Conservation (phyloP, 2,888 invertebrate species). For the Apamea sordens region DNA sequence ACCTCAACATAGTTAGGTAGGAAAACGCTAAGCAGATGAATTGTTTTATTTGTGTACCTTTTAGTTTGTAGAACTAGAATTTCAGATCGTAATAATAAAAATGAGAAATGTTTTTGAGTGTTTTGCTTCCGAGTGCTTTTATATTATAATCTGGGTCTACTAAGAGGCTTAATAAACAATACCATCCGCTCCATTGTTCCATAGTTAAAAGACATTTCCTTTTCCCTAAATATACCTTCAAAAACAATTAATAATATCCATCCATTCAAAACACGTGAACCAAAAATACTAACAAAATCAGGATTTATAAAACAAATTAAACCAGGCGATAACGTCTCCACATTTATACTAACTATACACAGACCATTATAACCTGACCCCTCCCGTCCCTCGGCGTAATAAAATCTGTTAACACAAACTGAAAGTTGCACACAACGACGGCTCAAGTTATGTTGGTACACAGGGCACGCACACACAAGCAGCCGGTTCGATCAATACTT, state of each 20-base stretch:
- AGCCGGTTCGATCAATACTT: slow-evolving; percentile 67
- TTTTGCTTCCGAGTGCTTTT: no score
- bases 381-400: slow-evolving; percentile 16
- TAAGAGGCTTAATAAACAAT: background rate
- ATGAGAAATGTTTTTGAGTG: no score
- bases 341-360: slow-evolving; percentile 19
- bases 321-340: slow-evolving; percentile 32
- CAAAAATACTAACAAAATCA: slow-evolving; percentile 22
- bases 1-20: no score
- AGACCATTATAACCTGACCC: slow-evolving; percentile 38
- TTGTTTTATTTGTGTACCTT: background rate
- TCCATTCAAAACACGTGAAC: background rate
- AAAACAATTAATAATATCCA: background rate
- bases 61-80: background rate
- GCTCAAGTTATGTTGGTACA: slow-evolving; percentile 55
- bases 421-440: slow-evolving; percentile 34
- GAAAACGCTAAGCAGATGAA: no score
- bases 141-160: no score
- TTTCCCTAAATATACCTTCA: background rate
- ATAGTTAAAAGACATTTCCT: background rate
- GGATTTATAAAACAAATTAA: slow-evolving; percentile 41
- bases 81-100: no score
- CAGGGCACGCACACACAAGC: slow-evolving; percentile 61
- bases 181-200: background rate
- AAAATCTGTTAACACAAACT: slow-evolving; percentile 43